Evolutionary conservation across 1,140 invertebrate species (phyloP).

Genomic region (Ectropis grisescens): DNA sequence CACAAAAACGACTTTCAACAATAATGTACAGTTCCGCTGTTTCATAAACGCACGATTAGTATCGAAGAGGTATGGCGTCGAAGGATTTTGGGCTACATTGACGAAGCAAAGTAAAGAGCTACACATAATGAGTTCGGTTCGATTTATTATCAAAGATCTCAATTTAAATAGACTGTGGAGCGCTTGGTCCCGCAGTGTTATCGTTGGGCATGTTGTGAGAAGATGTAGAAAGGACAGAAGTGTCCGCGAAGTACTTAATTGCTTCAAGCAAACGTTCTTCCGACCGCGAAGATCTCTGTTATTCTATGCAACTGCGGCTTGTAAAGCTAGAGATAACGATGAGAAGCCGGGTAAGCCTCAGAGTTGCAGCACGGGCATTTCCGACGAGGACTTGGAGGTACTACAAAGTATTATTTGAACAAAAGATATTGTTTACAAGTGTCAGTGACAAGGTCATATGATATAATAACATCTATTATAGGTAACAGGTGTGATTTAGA

Average conservation of each 20-base stretch:
- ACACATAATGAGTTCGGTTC: slow-evolving; percentile 17
- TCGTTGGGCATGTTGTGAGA: slow-evolving; percentile 34
- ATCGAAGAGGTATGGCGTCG: slow-evolving; percentile 15
- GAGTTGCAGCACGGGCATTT: slow-evolving; percentile 39
- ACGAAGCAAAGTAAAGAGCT: slow-evolving; percentile 6
- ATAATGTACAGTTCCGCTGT: slow-evolving; percentile 11
- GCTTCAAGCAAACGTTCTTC: slow-evolving; percentile 39
- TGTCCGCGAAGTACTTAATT: slow-evolving; percentile 39
- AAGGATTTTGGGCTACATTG: slow-evolving; percentile 8
- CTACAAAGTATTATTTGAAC: too few species aligned
- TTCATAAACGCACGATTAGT: slow-evolving; percentile 9
- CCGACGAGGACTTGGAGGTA: slow-evolving; percentile 53
- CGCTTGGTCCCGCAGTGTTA: slow-evolving; percentile 35
- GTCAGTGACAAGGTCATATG: too few species aligned
- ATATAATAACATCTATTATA: too few species aligned
- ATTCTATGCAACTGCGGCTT: slow-evolving; percentile 48
- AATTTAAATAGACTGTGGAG: slow-evolving; percentile 35
- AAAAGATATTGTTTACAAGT: too few species aligned
- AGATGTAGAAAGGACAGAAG: slow-evolving; percentile 34
- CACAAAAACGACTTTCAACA: slow-evolving; percentile 10
- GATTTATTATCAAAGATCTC: slow-evolving; percentile 32
- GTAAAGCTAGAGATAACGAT: slow-evolving; percentile 26
- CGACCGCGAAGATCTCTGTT: slow-evolving; percentile 40
- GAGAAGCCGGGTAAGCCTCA: slow-evolving; percentile 5
- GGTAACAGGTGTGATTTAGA: too few species aligned